Conservation (phyloP, 2,113 vertebrate genomes). For the Panurus biarmicus region DNA sequence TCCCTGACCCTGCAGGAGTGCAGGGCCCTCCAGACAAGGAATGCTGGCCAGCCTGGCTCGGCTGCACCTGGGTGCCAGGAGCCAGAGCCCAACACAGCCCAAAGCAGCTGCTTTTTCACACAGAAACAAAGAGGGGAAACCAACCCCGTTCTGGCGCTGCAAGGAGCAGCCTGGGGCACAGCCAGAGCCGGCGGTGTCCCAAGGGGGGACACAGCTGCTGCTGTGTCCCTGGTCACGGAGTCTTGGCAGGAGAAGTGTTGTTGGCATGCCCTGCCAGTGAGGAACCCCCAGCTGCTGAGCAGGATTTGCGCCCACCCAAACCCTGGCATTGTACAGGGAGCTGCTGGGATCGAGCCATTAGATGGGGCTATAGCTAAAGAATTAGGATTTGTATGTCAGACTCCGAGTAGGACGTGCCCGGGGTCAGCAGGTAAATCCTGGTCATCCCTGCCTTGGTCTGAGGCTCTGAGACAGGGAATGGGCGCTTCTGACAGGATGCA, state of each 20-base stretch:
- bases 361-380: conserved; percentile 26
- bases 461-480: accelerated
- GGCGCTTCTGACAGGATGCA: neutral
- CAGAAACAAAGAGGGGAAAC: accelerated
- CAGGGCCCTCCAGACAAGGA: neutral
- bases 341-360: neutral
- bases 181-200: accelerated
- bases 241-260: neutral
- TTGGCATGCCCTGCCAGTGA: accelerated
- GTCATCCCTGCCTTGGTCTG: neutral
- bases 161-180: neutral
- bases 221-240: accelerated
- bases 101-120: neutral
- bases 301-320: accelerated
- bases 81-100: neutral
- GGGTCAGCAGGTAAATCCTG: neutral
- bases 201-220: neutral
- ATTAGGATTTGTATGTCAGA: neutral
- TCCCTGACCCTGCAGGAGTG: accelerated
- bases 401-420: accelerated
- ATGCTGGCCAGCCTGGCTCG: accelerated
- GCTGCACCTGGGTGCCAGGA: accelerated
- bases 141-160: accelerated
- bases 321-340: accelerated
- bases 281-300: neutral